Base-by-base conservation (phyloP, 2,888 invertebrate species). In the Geophilus truncorum region DNA sequence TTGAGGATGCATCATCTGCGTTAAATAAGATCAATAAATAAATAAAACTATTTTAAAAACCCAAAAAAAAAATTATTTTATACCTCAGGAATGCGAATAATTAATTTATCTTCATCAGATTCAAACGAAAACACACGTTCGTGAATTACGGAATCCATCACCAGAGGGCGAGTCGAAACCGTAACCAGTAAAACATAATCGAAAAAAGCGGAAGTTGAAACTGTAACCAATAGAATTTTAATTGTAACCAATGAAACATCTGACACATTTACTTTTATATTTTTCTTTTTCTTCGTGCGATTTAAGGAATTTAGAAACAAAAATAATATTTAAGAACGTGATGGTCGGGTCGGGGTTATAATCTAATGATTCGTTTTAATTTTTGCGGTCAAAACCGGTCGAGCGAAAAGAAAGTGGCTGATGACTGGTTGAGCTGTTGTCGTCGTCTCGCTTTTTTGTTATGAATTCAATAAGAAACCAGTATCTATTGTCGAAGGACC, bases 1-100 rank as follows among this genome's bases (percentile, higher is more conserved):
- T 84, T 83, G 83, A 57, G 86, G 84, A 80, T 86, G 84, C 28
- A 85, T 45, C 4, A 85, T 82, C 85, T 86, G 81, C 6, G 10
- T 12, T 2, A 36, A n/a, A n/a, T n/a, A 83, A 82, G 70, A 70
- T 80, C n/a, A 62, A 32, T 76, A 75, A 28, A 77, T 0, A 32
- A 30, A 77, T 1, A 77, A 80, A 34, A 34, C 18, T 70, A n/a
- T 45, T 9, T 30, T 10, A 34, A 21, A 77, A 77, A 30, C 15
- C 18, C 4, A 15, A 9, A 21, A 57, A 4, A 18, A 1, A 21
- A 57, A 57, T 57, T 9, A 57, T 3, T 18, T 18, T 57, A n/a
- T 23, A 62, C 57, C 23, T 62, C 57, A 0, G 57, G 57, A 23
- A 62, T 62, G 21, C 57, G 21, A 21, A 62, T 21, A 23, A 23